Base-by-base conservation (phyloP, 1,140 invertebrate species). In the Drosophila eugracilis region DNA sequence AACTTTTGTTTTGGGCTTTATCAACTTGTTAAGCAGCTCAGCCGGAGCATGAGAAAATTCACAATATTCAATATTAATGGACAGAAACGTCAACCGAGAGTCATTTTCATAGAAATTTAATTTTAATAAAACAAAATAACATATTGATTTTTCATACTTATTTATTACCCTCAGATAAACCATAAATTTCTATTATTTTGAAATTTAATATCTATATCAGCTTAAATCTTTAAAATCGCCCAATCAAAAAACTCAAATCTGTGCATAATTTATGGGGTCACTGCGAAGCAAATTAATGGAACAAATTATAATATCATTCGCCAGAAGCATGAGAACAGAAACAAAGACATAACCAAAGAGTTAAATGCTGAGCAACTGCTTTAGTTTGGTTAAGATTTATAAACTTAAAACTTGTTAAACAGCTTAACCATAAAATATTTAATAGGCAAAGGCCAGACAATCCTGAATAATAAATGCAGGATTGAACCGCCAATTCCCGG, bases 1-100 rank as follows among this genome's bases (percentile, higher is more conserved):
- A 62, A 66, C 37, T 65, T 67, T 66, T 41, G 45, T 48, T 37
- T 37, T 26, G 26, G 10, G 17, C 17, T 12, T 26, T n/a, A 50
- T 32, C 44, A 67, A 65, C 42, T 50, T 45, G 28, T 52, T 42
- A 42, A 21, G 26, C 19, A 17, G 41, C 42, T 48, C n/a, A 50
- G 10, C 0, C 32, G 14, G 19, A 30, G 42, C 21, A 30, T 48
- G 59, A 58, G 37, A 34, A 58, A 62, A 24, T 24, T 19, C 12
- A 42, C 12, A 22, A 42, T 24, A 22, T 24, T 42, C 5, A 41
- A 34, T 26, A 32, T 39, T 9, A 28, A 39, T 4, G 4, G 9
- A 3, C 6, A 39, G 4, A 17, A 39, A 12, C 3, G 10, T 4
- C n/a, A n/a, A n/a, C n/a, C n/a, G n/a, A n/a, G n/a, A n/a, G n/a